Base-by-base conservation (phyloP, 2,888 invertebrate species). In the Leptopilina myrica region DNA sequence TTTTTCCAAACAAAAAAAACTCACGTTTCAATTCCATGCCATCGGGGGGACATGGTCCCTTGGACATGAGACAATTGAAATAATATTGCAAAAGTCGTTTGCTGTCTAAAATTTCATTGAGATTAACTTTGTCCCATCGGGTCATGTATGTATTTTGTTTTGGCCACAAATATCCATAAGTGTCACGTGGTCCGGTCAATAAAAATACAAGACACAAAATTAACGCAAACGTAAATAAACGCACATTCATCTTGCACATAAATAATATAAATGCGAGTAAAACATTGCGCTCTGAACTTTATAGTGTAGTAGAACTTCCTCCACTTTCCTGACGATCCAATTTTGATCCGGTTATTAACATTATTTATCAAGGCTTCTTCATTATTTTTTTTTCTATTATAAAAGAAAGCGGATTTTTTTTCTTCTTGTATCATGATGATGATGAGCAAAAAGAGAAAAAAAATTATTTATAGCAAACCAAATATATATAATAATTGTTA, bases 1-100 rank as follows among this genome's bases (percentile, higher is more conserved):
- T 65, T 62, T 43, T 43, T 43, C 7, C 8, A 15, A 33, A 33
- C 33, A 33, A 33, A 46, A 46, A 46, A 73, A 65, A 95, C 95
- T 95, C 91, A 96, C 96, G 93, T 93, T 94, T 95, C 78, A 96
- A 92, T 81, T 94, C 95, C 86, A 94, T 93, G 83, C 95, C 96
- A 92, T 96, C 95, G 2, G 95, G 95, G 62, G 95, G 94, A 90
- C 96, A 96, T 76, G 95, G 94, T 85, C 94, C 95, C 83, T 93
- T 92, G 83, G 93, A 94, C 80, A 95, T 92, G 76, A 96, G 91
- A 89, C 96, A 96, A 79, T 94, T 94, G 85, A 95, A 94, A 92
- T 96, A 96, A 88, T 95, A 94, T 83, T 93, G 94, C 76, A 96
- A 93, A 84, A 96, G 92, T 86, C 95, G 93, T 85, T 95, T 94